phyloP scores from a whole-genome alignment of 2,888 invertebrate species.

The Campoplex nolae region DNA sequence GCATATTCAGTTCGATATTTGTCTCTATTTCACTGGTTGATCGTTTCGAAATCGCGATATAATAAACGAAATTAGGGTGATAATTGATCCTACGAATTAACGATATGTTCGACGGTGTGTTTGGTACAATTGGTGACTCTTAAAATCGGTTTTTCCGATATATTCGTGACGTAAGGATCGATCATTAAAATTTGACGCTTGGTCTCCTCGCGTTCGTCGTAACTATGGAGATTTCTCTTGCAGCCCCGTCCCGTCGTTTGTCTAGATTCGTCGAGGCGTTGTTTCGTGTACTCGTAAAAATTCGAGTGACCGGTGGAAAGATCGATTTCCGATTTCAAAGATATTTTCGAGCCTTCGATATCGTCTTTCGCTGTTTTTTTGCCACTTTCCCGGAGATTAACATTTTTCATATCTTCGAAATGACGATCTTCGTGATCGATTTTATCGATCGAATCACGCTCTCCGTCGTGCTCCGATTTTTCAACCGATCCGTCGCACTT shows the following conservation, averaged over 20 bases:
- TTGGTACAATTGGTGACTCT: slow-evolving; percentile 79
- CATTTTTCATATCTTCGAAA: slow-evolving; percentile 48
- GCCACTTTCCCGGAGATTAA: slow-evolving; percentile 35
- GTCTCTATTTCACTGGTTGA: slow-evolving; percentile 56
- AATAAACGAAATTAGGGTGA: slow-evolving; percentile 5
- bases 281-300: slow-evolving; percentile 65
- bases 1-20: slow-evolving; percentile 1
- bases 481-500: slow-evolving; percentile 67
- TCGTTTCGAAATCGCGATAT: neutral
- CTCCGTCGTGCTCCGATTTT: slow-evolving; percentile 50
- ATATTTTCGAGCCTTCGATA: slow-evolving; percentile 18
- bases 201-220: slow-evolving; percentile 65
- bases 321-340: slow-evolving; percentile 62
- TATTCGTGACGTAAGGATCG: slow-evolving; percentile 71
- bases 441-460: neutral
- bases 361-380: slow-evolving; percentile 23
- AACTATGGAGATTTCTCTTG: slow-evolving; percentile 74
- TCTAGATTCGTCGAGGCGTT: slow-evolving; percentile 49
- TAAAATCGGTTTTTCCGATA: slow-evolving; percentile 73
- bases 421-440: slow-evolving; percentile 28
- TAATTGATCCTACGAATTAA: slow-evolving; percentile 79
- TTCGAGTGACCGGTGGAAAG: slow-evolving; percentile 47
- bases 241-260: slow-evolving; percentile 72
- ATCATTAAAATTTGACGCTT: slow-evolving; percentile 70
- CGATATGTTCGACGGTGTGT: slow-evolving; percentile 82